Evolutionary conservation across 2,888 invertebrate species (phyloP).

Genomic region (Ariolimax columbianus): DNA sequence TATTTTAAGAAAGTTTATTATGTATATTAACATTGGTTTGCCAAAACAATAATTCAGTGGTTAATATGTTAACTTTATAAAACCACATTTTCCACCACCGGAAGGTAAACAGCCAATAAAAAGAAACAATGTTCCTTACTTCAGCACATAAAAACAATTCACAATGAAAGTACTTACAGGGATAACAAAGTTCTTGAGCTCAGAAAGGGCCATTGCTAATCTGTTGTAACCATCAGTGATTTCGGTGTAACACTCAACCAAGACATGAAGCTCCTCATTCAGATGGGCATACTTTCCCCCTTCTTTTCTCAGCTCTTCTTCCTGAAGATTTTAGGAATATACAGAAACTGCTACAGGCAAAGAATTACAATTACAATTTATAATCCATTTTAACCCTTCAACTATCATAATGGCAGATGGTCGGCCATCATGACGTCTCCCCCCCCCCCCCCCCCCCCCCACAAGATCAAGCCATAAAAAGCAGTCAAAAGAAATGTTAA

Average conservation of each 20-base stretch:
- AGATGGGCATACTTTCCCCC: slow-evolving; percentile 93
- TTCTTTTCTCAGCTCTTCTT: slow-evolving; percentile 90
- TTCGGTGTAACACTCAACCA: slow-evolving; percentile 91
- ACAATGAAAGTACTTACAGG: slow-evolving; percentile 79
- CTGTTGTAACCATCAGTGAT: slow-evolving; percentile 93
- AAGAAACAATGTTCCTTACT: background rate
- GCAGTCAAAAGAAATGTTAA: no score
- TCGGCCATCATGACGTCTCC: no score
- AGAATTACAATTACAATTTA: background rate
- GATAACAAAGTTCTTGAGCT: slow-evolving; percentile 87
- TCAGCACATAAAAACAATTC: background rate
- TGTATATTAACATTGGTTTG: no score
- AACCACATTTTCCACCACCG: no score
- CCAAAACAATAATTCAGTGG: no score
- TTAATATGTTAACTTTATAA: no score
- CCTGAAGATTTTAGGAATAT: slow-evolving; percentile 79
- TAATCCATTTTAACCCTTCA: no score
- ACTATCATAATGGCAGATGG: no score
- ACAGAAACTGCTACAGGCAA: background rate
- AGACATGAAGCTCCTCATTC: slow-evolving; percentile 91
- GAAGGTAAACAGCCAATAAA: no score
- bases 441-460: no score
- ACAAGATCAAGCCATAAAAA: no score
- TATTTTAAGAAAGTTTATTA: no score
- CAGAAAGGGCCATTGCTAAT: slow-evolving; percentile 90